Conservation (phyloP, 2,888 invertebrate species). For the Drosophila monieri region DNA sequence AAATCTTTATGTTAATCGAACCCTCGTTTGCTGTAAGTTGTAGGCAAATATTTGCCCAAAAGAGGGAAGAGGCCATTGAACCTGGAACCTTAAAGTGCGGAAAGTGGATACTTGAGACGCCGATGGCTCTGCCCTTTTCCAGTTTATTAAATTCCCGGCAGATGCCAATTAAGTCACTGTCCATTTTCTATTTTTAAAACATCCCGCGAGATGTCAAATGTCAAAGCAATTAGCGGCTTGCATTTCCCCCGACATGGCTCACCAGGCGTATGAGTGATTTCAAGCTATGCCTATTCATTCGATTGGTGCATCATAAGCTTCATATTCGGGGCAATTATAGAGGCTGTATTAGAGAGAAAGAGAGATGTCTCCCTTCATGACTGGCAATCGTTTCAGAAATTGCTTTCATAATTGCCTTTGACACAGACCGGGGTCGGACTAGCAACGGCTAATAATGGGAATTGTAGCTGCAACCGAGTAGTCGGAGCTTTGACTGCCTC, state of each 20-base stretch:
- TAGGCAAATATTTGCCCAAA: conserved; percentile 57
- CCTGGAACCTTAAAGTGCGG: not conserved
- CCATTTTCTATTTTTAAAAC: conserved; percentile 30
- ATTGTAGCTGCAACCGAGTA: conserved; percentile 8
- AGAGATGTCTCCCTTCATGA: not conserved
- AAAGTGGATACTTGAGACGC: not conserved
- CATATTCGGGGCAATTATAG: conserved; percentile 53
- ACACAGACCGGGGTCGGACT: conserved; percentile 52
- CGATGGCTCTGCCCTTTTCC: not conserved
- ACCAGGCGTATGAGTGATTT: conserved; percentile 28
- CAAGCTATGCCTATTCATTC: conserved; percentile 47
- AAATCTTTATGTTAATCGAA: conserved; percentile 63
- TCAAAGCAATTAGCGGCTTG: conserved; percentile 46
- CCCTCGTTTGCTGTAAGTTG: conserved; percentile 36
- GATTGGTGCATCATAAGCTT: conserved; percentile 47
- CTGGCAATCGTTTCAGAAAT: conserved; percentile 25
- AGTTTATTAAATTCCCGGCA: not conserved
- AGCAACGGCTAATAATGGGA: conserved; percentile 20
- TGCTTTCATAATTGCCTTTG: conserved; percentile 66
- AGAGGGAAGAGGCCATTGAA: conserved; percentile 25
- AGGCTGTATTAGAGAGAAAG: not conserved
- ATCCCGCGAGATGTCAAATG: conserved; percentile 30
- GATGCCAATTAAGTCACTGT: conserved; percentile 28
- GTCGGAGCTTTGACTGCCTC: conserved; percentile 17
- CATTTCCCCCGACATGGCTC: conserved; percentile 2